Conservation (phyloP, 2,113 vertebrate species). For the Steatornis caripensis region DNA sequence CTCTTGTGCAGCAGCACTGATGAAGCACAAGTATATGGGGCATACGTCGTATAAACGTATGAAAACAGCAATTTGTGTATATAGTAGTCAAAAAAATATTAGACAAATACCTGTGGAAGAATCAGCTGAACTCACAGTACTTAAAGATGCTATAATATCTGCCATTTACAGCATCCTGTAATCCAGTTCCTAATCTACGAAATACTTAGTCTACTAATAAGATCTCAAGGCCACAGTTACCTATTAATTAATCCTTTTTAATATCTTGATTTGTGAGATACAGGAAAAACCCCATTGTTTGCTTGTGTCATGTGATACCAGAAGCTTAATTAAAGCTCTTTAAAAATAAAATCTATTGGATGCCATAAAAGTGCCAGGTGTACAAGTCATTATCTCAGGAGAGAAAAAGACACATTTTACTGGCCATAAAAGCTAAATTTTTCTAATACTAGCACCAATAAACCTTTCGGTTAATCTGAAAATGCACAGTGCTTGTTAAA, state of each 20-base stretch:
- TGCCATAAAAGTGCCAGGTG: not conserved
- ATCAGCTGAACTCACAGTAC: not conserved
- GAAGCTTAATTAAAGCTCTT: slow-evolving; percentile 23
- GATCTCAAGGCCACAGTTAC: not conserved
- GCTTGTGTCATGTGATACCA: not conserved
- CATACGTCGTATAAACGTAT: not conserved
- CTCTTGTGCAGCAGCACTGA: not conserved
- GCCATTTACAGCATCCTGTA: not conserved
- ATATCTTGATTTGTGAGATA: not conserved
- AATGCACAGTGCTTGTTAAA: not conserved
- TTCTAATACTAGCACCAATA: not conserved
- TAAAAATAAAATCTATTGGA: not conserved
- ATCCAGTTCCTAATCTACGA: not conserved
- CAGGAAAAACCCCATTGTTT: not conserved
- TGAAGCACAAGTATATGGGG: not conserved
- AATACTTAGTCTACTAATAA: not conserved
- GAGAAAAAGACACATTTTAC: slow-evolving; percentile 4
- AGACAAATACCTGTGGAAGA: not conserved
- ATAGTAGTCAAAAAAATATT: not conserved
- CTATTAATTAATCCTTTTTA: not conserved
- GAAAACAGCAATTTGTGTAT: not conserved
- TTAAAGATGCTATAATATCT: not conserved
- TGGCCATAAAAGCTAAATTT: slow-evolving; percentile 10
- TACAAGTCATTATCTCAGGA: not conserved
- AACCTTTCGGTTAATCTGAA: slow-evolving; percentile 3